Evolutionary conservation across 35 echinoderm and acorn worm genomes (phyloP), one percentile per base, ranked within the genome.

Genomic region (Stichopus chloronotus): DNA sequence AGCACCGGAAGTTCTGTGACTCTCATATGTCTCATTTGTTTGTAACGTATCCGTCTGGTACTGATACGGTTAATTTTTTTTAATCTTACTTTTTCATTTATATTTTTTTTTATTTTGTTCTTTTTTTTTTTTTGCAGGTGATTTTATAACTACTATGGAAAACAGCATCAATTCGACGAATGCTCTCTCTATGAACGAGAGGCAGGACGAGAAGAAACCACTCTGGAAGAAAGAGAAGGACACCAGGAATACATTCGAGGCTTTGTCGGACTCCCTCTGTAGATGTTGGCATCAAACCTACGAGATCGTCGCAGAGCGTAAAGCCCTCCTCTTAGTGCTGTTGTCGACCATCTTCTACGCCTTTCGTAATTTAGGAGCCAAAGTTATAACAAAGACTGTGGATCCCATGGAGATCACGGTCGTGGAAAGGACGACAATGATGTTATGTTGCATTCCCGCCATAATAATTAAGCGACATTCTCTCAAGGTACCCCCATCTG

Each of bases 171-270:
- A 89, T 52, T 89, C 87, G 5, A 72, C 87, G 2, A 89, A 89
- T 72, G 57, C 59, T 71, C 87, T 89, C 24, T 89, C 87, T 0
- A 72, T 72, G 65, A 89, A 69, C 60, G 87, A 89, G 59, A 89
- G 87, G 5, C 87, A 89, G 52, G 87, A 89, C 52, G 87, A 89
- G 43, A 89, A 89, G 60, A 43, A 1, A 19, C 87, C 87, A 9
- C 87, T 89, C 4, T 89, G 87, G 87, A 89, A 89, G 87, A 89
- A 89, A n/a, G 87, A 89, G 87, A 89, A 89, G 9, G 17, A 19
- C 11, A 89, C n/a, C 7, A 17, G 9, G 4, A 17, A 6, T 22
- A 89, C 25, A 16, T 53, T 89, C 7, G 25, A 19, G 4, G 87
- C 59, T 9, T 9, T 89, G 87, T 30, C 71, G 59, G 57, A 69